phyloP scores from a whole-genome alignment of 1,140 invertebrate genomes.

The Ladona fulva region DNA sequence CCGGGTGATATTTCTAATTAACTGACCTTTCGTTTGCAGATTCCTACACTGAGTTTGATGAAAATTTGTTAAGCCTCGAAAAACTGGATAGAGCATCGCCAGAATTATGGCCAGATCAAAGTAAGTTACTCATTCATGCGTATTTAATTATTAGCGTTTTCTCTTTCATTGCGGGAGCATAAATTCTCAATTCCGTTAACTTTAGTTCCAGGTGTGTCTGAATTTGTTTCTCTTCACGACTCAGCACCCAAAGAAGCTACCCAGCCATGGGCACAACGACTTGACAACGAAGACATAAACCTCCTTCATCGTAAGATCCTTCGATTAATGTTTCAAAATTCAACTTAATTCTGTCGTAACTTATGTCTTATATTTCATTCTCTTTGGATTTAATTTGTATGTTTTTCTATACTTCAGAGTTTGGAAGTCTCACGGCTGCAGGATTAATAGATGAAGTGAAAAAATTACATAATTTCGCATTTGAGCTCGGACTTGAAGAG shows the following conservation, averaged over 20 bases:
- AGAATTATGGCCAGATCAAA: constrained; percentile 88
- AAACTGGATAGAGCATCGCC: constrained; percentile 83
- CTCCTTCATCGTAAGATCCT: constrained; percentile 59
- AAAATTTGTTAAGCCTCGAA: constrained; percentile 71
- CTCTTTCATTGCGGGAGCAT: constrained; percentile 15
- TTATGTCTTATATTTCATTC: background rate
- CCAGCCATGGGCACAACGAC: constrained; percentile 44
- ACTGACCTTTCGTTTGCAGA: constrained; percentile 26
- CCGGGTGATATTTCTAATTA: too few species aligned
- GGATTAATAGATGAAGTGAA: constrained; percentile 84
- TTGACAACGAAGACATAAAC: constrained; percentile 55
- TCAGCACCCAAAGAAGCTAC: constrained; percentile 40
- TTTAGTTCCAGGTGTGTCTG: constrained; percentile 63
- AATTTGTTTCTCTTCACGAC: constrained; percentile 49
- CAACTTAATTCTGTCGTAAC: background rate
- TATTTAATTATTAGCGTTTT: too few species aligned
- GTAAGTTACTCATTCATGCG: constrained; percentile 45
- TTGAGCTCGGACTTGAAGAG: constrained; percentile 87
- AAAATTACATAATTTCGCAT: constrained; percentile 84
- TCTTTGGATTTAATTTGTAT: constrained; percentile 16
- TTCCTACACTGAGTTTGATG: constrained; percentile 45
- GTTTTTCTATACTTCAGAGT: constrained; percentile 47
- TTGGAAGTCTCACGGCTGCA: constrained; percentile 66
- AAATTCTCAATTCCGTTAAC: constrained; percentile 29
- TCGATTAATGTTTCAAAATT: constrained; percentile 4